Evolutionary conservation across 2,797 vertebrate genomes (phyloP), one percentile per base, ranked within the genome.

Genomic region (Micromesistius poutassou): DNA sequence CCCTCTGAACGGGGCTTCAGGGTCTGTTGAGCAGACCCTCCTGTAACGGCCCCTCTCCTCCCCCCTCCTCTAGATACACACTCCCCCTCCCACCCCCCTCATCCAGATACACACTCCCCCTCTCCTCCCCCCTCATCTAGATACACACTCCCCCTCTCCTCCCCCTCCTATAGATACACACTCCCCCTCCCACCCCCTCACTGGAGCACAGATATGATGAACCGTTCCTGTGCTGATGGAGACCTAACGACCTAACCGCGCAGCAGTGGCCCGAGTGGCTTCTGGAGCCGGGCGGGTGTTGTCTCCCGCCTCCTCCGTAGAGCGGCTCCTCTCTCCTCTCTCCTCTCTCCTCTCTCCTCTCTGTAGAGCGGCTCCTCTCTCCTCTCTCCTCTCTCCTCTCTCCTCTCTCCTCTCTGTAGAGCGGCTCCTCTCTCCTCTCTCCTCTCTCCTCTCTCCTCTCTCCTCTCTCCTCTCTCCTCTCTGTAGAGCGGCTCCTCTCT

Each of bases 171-270:
- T n/a, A n/a, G n/a, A n/a, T n/a, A n/a, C n/a, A n/a, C n/a, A n/a
- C 68, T 9, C 28, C 30, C 28, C 14, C 55, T 12, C 62, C 62
- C 25, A 77, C 82, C 78, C 77, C 85, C 36, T 89, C 91, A 87
- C 87, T 30, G 77, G 78, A 83, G 81, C 88, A 80, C 81, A 7
- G 78, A 81, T 81, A 91, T 93, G 86, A 90, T 91, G 93, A 91
- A 93, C 89, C 92, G 93, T 81, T 91, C 79, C 83, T 36, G 22
- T 80, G 78, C 87, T 93, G 92, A 93, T 92, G 86, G 91, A 86
- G 82, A 81, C 83, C 80, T 83, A 10, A 0, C 30, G 68, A 73
- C 91, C 89, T 77, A 73, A 86, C n/a, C n/a, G n/a, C n/a, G 87
- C 88, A 79, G 74, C 79, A 81, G 81, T 76, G 72, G 73, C 81